Evolutionary conservation across 1,140 invertebrate species (phyloP).

Genomic region (Laodelphax striatellus): DNA sequence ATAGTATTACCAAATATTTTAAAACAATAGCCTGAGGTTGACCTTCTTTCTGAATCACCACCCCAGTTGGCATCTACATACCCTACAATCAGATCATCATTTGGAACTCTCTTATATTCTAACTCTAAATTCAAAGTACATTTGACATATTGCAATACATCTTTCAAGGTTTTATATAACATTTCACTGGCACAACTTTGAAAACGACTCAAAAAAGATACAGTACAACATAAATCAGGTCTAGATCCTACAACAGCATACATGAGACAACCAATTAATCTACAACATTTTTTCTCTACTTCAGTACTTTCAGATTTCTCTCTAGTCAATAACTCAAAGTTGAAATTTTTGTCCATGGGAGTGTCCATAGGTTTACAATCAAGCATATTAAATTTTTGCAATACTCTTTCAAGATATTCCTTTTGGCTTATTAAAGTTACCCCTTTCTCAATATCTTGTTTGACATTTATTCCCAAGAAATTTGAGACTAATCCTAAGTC

Average conservation of each 20-base stretch:
- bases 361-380: constrained; percentile 27
- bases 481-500: constrained; percentile 24
- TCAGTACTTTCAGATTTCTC: constrained; percentile 16
- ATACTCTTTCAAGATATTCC: constrained; percentile 27
- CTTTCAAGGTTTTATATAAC: constrained; percentile 8
- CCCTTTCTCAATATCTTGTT: constrained; percentile 23
- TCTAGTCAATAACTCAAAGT: constrained; percentile 18
- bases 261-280: constrained; percentile 27
- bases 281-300: constrained; percentile 16
- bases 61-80: constrained; percentile 33
- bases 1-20: constrained; percentile 26
- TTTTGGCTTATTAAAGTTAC: constrained; percentile 25
- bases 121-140: constrained; percentile 6
- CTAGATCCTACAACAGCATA: constrained; percentile 23
- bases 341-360: constrained; percentile 25
- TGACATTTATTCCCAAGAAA: constrained; percentile 28
- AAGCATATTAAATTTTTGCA: constrained; percentile 29
- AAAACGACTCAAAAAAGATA: constrained; percentile 17
- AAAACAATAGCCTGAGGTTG: constrained; percentile 29
- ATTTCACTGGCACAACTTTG: constrained; percentile 19
- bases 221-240: constrained; percentile 22
- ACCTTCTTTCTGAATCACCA: constrained; percentile 27
- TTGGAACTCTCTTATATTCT: background rate
- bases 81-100: constrained; percentile 6
- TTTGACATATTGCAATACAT: constrained; percentile 10